These are phyloP conservation scores for Agrochola lota DNA, from an alignment of 2,888 invertebrate genomes.

Conservation along the genomic window DNA sequence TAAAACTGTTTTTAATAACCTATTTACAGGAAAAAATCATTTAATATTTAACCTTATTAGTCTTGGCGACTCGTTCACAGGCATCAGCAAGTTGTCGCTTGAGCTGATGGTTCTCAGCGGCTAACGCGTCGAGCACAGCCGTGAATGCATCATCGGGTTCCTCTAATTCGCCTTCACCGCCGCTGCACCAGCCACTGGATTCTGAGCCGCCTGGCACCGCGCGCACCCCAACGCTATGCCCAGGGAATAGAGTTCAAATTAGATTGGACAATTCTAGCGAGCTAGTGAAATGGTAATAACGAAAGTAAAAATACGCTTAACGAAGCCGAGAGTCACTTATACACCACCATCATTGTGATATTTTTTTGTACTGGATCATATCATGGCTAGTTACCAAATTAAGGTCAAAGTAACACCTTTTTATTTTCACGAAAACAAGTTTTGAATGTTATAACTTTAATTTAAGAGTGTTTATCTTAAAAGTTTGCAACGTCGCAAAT, in stretches of 20 bases:
- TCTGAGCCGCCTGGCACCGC: constrained; percentile 90
- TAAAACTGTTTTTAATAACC: not conserved
- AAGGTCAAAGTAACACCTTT: no score
- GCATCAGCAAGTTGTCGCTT: constrained; percentile 96
- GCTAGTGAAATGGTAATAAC: not conserved
- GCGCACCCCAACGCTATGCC: constrained; percentile 87
- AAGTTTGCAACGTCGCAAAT: no score
- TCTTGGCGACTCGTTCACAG: constrained; percentile 95
- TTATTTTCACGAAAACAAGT: no score
- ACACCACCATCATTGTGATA: not conserved
- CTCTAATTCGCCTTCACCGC: constrained; percentile 91
- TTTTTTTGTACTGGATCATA: no score
- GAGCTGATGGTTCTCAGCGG: constrained; percentile 95
- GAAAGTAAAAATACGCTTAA: not conserved
- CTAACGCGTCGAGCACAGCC: constrained; percentile 95
- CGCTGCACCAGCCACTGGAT: constrained; percentile 91
- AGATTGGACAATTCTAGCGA: not conserved
- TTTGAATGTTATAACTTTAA: no score
- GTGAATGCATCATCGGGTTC: constrained; percentile 94
- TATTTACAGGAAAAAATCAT: not conserved
- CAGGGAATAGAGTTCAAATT: not conserved
- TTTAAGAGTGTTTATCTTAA: no score
- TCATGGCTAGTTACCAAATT: no score
- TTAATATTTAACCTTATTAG: constrained; percentile 90
- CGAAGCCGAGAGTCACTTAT: not conserved